phyloP scores from a whole-genome alignment of 2,113 vertebrate species.

The Colaptes auratus region DNA sequence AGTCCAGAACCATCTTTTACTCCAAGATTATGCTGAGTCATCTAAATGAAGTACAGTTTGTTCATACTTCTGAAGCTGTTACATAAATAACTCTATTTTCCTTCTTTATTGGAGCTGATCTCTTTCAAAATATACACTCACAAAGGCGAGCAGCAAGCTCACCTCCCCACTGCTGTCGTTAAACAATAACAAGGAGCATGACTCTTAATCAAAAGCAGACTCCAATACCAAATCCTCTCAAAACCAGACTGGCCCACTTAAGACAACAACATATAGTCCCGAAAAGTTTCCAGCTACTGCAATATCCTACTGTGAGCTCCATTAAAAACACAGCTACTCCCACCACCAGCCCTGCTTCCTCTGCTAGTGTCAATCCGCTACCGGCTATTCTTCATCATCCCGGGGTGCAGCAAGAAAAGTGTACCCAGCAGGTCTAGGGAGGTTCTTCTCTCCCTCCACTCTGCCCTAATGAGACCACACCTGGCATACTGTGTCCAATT shows the following conservation, averaged over 20 bases:
- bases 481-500: no score
- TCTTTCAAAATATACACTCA: constrained; percentile 61
- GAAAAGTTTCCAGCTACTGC: constrained; percentile 45
- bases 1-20: constrained; percentile 38
- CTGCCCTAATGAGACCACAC: no score
- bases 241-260: constrained; percentile 46
- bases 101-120: constrained; percentile 54
- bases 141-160: constrained; percentile 25
- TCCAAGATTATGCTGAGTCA: constrained; percentile 45
- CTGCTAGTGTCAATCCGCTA: no score
- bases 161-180: constrained; percentile 58
- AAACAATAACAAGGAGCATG: constrained; percentile 51
- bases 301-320: neutral
- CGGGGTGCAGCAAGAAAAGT: no score
- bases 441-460: no score
- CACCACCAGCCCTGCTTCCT: neutral
- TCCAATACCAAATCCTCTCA: constrained; percentile 45
- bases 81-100: constrained; percentile 62
- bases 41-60: constrained; percentile 46
- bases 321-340: constrained; percentile 49
- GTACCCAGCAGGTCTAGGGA: no score
- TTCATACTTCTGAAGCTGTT: constrained; percentile 58
- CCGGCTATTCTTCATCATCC: no score
- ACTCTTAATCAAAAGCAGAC: constrained; percentile 59
- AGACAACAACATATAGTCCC: constrained; percentile 36